Evolutionary conservation across 2,113 vertebrate species (phyloP), one percentile per base, ranked within the genome.

Genomic region (Fulica atra): DNA sequence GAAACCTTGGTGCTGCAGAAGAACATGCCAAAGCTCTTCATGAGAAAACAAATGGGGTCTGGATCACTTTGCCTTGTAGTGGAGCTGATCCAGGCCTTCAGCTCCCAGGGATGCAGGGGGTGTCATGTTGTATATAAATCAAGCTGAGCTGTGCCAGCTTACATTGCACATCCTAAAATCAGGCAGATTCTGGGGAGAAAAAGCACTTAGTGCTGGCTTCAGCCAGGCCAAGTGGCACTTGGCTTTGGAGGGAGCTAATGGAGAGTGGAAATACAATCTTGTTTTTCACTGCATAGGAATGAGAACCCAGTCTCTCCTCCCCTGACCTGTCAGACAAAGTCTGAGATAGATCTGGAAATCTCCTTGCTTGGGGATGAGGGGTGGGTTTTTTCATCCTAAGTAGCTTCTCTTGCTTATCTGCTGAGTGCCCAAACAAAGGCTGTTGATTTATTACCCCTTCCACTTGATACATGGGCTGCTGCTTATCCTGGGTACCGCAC

Each of bases 381-480:
- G 48, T 48, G 24, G 24, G 13, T 28, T 74, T 91, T 59, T 77
- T 60, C 91, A 91, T 86, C 84, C 28, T 68, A 91, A 89, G 71
- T 7, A 95, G 93, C 84, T 92, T 87, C 59, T 87, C 73, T 69
- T 28, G 59, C 84, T 85, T 86, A 68, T 94, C 81, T 50, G 63
- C 70, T 57, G 53, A 94, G 81, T 8, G 53, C 48, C 72, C 73
- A 87, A 68, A 84, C 2, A 19, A 36, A 69, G 54, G 35, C 50
- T 31, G 61, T 36, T 96, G 94, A 97, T 95, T 87, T 81, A 96
- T 95, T 87, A 86, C 33, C 48, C 69, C 53, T 87, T 63, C 78
- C 13, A 19, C 73, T 89, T 95, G 95, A 94, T 96, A 31, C 93
- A 92, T 94, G 91, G 84, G 66, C 78, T 94, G 86, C 23, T 9